Evolutionary conservation across 92 coral and sea anemone genomes (phyloP), one percentile per base, ranked within the genome.

Genomic region (Umimayanthus kanabou): DNA sequence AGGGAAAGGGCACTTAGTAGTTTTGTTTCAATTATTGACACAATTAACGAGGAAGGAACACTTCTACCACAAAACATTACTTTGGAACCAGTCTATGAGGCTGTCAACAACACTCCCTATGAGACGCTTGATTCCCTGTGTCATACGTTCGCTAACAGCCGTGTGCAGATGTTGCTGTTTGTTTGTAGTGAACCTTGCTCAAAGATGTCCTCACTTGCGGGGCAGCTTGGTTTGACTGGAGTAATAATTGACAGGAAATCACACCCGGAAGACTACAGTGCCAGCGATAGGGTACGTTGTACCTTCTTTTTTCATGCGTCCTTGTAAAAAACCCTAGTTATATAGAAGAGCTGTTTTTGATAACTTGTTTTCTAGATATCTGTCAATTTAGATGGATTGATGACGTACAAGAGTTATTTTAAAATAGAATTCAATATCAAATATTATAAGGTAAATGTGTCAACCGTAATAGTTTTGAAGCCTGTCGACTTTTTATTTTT

Each of bases 141-240:
- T 42, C 39, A 69, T 33, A 65, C 78, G 2, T 83, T 83, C 64
- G 64, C 55, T 23, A 70, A 83, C 65, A 83, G 78, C 13, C 14
- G 87, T n/a, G 78, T 83, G 16, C 66, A 69, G 47, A 78, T 66
- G 39, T 8, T 83, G 25, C 11, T 83, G 65, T 83, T 83, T 70
- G 87, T 83, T 40, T 83, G 87, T 45, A 45, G 67, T 7, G 87
- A 83, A 6, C 77, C 87, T 16, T 83, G 87, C 40, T 83, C 77
- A 14, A 70, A 25, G 65, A 83, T 83, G 87, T 67, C 87, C n/a
- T 83, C 45, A 18, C 79, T 83, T 37, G 78, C 78, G 14, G 45
- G 78, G 40, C 29, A 50, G 39, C 87, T 83, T 28, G 87, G 79
- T 28, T 28, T 45, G 87, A 47, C 87, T 25, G 87, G 87, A 69